Evolutionary conservation across 2,113 vertebrate genomes (phyloP).

Genomic region (Polypterus bichir): DNA sequence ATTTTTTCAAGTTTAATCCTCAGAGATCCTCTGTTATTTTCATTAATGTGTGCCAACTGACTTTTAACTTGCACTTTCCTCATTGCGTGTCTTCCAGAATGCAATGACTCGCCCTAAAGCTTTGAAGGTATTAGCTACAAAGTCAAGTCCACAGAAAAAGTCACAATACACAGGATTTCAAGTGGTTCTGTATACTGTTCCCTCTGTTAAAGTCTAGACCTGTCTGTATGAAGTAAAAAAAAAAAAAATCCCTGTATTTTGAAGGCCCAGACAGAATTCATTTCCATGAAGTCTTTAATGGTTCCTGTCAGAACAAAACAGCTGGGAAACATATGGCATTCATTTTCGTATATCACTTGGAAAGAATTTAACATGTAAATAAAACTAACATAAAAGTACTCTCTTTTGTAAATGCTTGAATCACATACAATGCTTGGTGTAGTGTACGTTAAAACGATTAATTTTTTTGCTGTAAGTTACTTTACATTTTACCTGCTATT

Average conservation of each 20-base stretch:
- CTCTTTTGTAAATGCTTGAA: conserved; percentile 48
- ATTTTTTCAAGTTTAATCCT: too few species aligned
- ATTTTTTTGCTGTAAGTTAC: too few species aligned
- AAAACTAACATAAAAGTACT: conserved; percentile 64
- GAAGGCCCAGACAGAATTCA: conserved; percentile 58
- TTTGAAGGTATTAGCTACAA: conserved; percentile 1
- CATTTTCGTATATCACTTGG: conserved; percentile 67
- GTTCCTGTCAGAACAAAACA: conserved; percentile 59
- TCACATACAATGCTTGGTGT: conserved; percentile 40
- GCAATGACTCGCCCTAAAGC: neutral
- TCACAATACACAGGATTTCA: neutral
- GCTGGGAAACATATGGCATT: conserved; percentile 69
- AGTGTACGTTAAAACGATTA: too few species aligned
- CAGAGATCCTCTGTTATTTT: too few species aligned
- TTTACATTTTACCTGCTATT: too few species aligned
- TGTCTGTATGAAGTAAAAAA: conserved; percentile 39
- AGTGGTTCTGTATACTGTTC: neutral
- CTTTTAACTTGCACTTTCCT: neutral
- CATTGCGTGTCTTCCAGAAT: neutral
- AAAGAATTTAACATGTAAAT: conserved; percentile 72
- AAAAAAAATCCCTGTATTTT: conserved; percentile 39
- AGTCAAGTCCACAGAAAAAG: neutral
- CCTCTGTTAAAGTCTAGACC: conserved; percentile 36
- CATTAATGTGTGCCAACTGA: neutral
- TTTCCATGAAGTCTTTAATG: conserved; percentile 57